These are phyloP conservation scores for Dendrolimus houi DNA, from an alignment of 2,888 invertebrate genomes.

Conservation along the genomic window DNA sequence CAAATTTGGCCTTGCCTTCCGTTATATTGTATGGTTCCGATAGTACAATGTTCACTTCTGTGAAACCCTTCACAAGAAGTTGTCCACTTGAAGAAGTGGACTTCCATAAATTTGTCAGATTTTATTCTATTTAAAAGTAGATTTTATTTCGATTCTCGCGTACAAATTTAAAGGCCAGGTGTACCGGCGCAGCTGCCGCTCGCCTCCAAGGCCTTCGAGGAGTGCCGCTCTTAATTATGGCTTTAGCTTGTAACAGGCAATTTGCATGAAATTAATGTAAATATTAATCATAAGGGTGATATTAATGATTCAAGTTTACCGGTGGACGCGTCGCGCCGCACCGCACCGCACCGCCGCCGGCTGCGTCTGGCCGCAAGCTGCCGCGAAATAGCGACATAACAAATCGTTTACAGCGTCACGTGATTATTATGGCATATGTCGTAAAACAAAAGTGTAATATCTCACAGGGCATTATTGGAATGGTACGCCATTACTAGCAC, in stretches of 20 bases:
- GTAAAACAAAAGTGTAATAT: background rate
- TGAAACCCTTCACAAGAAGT: too few relatives aligned
- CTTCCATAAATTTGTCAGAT: too few relatives aligned
- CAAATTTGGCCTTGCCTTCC: too few relatives aligned
- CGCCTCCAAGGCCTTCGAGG: background rate
- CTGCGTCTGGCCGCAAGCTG: slow-evolving; percentile 5
- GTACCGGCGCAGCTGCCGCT: background rate
- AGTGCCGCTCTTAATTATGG: slow-evolving; percentile 2
- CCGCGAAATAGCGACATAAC: slow-evolving; percentile 20
- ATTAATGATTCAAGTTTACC: slow-evolving; percentile 28
- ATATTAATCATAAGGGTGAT: slow-evolving; percentile 40
- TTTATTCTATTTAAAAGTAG: too few relatives aligned
- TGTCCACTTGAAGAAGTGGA: too few relatives aligned
- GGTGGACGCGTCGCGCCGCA: slow-evolving; percentile 2
- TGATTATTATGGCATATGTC: background rate
- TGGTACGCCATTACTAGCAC: too few relatives aligned
- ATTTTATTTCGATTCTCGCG: too few relatives aligned
- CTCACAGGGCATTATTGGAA: too few relatives aligned
- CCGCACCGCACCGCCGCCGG: slow-evolving; percentile 6
- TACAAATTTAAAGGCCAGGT: too few relatives aligned
- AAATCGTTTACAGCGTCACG: background rate
- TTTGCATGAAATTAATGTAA: slow-evolving; percentile 50
- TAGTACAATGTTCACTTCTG: too few relatives aligned
- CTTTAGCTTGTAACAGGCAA: slow-evolving; percentile 35
- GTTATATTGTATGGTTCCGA: too few relatives aligned